These are phyloP conservation scores for Diadophis punctatus DNA, from an alignment of 2,113 vertebrate genomes.

Conservation along the genomic window DNA sequence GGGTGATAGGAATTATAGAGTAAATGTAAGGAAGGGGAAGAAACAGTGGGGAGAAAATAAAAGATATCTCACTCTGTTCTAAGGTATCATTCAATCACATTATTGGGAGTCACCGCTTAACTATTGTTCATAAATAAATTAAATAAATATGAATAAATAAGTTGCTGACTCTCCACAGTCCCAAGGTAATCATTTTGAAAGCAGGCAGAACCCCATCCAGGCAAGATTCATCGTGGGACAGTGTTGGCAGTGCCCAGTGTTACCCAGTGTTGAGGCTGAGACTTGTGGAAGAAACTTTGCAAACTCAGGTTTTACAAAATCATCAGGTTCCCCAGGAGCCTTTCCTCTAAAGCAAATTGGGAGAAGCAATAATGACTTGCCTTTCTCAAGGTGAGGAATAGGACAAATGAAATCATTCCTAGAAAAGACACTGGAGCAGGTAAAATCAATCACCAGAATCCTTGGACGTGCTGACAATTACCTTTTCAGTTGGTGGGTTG, in stretches of 20 bases:
- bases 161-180: too few species aligned
- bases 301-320: neutral
- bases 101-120: too few species aligned
- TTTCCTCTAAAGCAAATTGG: neutral
- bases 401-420: neutral
- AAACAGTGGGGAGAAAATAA: too few species aligned
- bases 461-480: neutral
- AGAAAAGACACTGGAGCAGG: neutral
- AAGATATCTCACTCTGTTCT: too few species aligned
- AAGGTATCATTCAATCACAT: too few species aligned
- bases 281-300: neutral
- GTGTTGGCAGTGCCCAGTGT: too few species aligned
- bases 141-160: too few species aligned
- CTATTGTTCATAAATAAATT: too few species aligned
- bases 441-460: neutral
- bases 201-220: neutral
- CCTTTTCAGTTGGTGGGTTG: neutral
- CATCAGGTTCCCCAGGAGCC: neutral
- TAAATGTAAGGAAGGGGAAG: too few species aligned
- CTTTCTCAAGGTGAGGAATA: neutral
- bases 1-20: too few species aligned
- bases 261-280: too few species aligned
- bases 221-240: neutral
- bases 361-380: neutral
- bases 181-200: neutral